phyloP scores from a whole-genome alignment of 2,113 vertebrate species.

The Varanus komodoensis region DNA sequence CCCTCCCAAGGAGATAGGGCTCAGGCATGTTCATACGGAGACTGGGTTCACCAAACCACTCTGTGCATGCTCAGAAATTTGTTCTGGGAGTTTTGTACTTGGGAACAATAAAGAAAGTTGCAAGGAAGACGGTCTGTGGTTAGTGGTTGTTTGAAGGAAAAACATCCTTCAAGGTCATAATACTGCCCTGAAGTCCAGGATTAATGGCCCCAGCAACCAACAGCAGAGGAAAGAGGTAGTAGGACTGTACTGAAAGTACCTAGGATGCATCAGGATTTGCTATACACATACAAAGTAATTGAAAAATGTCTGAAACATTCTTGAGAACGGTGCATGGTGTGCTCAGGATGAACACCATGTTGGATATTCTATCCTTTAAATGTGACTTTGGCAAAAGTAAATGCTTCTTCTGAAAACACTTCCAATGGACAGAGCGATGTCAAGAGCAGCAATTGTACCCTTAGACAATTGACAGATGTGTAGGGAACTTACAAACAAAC shows the following conservation, averaged over 20 bases:
- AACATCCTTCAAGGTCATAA: no score
- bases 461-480: neutral
- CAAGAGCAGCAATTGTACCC: neutral
- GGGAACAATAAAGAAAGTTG: no score
- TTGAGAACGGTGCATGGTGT: neutral
- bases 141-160: no score
- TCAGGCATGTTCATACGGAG: no score
- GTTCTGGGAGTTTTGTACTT: no score
- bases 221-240: neutral
- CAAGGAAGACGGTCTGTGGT: no score
- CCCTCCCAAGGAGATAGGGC: no score
- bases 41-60: no score
- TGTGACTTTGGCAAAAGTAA: neutral
- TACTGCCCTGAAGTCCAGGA: neutral
- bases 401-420: neutral
- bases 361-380: neutral
- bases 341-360: neutral
- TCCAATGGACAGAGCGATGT: neutral
- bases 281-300: neutral
- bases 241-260: neutral
- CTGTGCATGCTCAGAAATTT: no score
- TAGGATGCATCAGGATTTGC: neutral
- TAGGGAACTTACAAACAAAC: neutral
- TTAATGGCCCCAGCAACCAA: neutral
- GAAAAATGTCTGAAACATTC: neutral